A percentile compares a stretch with the other conserved stretches of the same genome.
Conservation (phyloP, 2,888 invertebrate genomes). For the Portevinia maculata region DNA sequence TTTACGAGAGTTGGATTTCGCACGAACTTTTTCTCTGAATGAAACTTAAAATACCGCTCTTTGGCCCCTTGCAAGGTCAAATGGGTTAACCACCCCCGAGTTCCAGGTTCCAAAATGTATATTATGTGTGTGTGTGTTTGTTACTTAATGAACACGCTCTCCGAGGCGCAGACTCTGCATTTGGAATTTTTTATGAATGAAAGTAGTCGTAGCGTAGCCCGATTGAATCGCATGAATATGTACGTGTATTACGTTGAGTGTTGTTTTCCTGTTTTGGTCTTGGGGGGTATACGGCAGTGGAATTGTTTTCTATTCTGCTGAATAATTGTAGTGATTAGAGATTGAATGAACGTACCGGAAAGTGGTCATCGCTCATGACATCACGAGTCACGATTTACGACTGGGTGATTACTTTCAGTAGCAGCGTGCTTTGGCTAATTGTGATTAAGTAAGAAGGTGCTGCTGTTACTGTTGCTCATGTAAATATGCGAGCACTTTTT, state of each 20-base stretch:
- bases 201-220: constrained; percentile 29
- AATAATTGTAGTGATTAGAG: constrained; percentile 58
- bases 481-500: neutral
- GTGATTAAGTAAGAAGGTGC: constrained; percentile 41
- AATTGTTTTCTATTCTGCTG: constrained; percentile 57
- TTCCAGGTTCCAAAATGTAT: neutral
- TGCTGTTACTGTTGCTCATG: constrained; percentile 5
- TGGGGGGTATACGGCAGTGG: neutral
- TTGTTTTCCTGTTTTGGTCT: constrained; percentile 43
- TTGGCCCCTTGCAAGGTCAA: constrained; percentile 50
- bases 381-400: constrained; percentile 31
- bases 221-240: constrained; percentile 21
- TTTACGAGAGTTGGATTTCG: neutral
- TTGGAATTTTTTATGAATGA: constrained; percentile 54
- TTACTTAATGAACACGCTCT: neutral
- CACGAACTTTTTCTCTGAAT: constrained; percentile 27
- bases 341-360: constrained; percentile 64
- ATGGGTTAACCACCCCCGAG: constrained; percentile 54
- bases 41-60: constrained; percentile 19
- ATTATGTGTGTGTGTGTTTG: neutral
- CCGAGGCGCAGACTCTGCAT: constrained; percentile 41
- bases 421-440: constrained; percentile 30
- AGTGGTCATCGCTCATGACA: constrained; percentile 62
- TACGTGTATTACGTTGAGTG: constrained; percentile 13
- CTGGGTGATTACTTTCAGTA: constrained; percentile 51